These are phyloP conservation scores for Meandrina meandrites DNA, from an alignment of 92 coral and sea anemone species.

Conservation along the genomic window DNA sequence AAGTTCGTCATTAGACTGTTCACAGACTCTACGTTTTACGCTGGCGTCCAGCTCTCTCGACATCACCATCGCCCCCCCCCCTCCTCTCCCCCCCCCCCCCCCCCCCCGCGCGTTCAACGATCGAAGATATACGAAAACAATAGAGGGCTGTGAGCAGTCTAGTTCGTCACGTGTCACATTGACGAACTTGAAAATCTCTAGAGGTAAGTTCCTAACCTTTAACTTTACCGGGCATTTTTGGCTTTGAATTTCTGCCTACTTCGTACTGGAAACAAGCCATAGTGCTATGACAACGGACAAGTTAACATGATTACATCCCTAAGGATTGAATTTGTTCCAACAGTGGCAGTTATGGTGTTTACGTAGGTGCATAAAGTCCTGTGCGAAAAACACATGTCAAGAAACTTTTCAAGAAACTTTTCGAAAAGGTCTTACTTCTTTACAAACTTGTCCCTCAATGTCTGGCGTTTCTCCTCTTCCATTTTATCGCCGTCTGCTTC, in stretches of 20 bases:
- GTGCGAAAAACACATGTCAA: not conserved
- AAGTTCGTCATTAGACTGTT: not conserved
- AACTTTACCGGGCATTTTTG: too few species aligned
- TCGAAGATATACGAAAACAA: too few species aligned
- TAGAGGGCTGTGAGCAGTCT: too few species aligned
- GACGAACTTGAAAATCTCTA: not conserved
- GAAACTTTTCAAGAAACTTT: not conserved
- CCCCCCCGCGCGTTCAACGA: too few species aligned
- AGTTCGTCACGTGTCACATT: not conserved
- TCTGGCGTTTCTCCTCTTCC: slow-evolving; percentile 25
- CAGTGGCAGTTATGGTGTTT: not conserved
- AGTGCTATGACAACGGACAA: not conserved
- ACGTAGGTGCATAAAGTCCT: too few species aligned
- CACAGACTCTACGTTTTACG: too few species aligned
- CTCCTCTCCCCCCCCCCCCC: too few species aligned
- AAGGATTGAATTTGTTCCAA: not conserved
- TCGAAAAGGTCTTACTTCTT: slow-evolving; percentile 22
- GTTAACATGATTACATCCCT: not conserved
- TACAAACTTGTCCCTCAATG: slow-evolving; percentile 11
- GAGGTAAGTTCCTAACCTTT: not conserved
- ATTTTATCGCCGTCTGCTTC: not conserved
- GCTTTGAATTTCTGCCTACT: not conserved
- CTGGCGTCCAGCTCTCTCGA: too few species aligned
- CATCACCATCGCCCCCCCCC: too few species aligned
- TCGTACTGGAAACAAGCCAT: too few species aligned